Evolutionary conservation across 2,888 invertebrate species (phyloP).

Genomic region (Mechanitis messenoides): DNA sequence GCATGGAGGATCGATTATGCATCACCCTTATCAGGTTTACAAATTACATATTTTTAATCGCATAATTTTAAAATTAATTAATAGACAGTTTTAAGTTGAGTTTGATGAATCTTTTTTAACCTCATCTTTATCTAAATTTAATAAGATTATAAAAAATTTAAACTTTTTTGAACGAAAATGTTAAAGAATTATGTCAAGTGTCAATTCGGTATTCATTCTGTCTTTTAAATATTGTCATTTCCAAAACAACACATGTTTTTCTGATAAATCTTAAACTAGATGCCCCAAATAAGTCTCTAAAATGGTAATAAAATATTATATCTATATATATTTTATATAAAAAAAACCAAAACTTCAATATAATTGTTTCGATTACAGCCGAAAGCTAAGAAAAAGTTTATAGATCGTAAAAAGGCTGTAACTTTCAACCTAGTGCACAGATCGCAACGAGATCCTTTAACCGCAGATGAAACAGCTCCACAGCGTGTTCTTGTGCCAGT

Average conservation of each 20-base stretch:
- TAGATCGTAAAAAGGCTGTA: conserved; percentile 93
- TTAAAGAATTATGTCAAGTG: neutral
- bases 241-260: conserved; percentile 63
- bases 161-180: neutral
- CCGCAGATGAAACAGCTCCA: conserved; percentile 91
- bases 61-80: too few relatives aligned
- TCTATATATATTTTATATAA: neutral
- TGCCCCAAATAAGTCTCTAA: conserved; percentile 21
- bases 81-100: too few relatives aligned
- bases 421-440: conserved; percentile 95
- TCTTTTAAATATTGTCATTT: conserved; percentile 35
- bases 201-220: neutral
- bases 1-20: too few relatives aligned
- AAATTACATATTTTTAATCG: too few relatives aligned
- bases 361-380: conserved; percentile 63
- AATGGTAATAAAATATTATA: conserved; percentile 42
- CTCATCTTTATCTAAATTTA: too few relatives aligned
- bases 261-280: conserved; percentile 18
- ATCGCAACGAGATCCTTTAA: conserved; percentile 94
- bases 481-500: conserved; percentile 88
- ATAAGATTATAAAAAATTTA: too few relatives aligned
- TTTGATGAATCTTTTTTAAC: too few relatives aligned
- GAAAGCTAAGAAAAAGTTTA: conserved; percentile 87
- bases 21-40: too few relatives aligned
- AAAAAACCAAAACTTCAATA: conserved; percentile 3